A percentile compares a stretch with the other conserved stretches of the same genome.
phyloP scores from a whole-genome alignment of 2,888 invertebrate species.

The Tetragonula carbonaria region DNA sequence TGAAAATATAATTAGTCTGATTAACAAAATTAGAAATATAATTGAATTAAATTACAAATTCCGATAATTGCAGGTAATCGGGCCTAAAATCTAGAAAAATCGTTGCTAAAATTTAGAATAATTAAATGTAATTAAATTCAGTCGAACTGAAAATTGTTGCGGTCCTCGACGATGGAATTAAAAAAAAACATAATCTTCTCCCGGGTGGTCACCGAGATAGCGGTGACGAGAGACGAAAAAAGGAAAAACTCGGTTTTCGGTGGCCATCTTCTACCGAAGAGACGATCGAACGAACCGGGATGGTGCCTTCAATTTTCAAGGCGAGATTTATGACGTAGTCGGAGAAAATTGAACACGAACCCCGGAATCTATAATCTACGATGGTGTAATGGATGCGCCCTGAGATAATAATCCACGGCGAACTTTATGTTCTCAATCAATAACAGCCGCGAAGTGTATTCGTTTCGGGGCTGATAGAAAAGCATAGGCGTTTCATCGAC shows the following conservation, averaged over 20 bases:
- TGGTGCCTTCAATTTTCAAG: constrained; percentile 64
- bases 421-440: constrained; percentile 67
- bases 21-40: no score
- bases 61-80: no score
- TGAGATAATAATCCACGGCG: constrained; percentile 67
- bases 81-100: no score
- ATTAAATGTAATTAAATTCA: no score
- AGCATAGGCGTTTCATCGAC: constrained; percentile 35
- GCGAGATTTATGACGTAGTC: constrained; percentile 65
- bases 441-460: constrained; percentile 54
- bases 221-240: constrained; percentile 3
- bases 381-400: constrained; percentile 63
- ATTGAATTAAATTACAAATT: no score
- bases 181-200: not conserved
- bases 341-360: constrained; percentile 71
- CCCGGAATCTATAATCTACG: constrained; percentile 67
- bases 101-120: no score
- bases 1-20: no score
- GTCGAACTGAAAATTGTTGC: no score
- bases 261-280: constrained; percentile 11
- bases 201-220: not conserved
- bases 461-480: constrained; percentile 49
- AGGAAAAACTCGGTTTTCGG: not conserved
- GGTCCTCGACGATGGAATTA: not conserved
- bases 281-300: constrained; percentile 33